Conservation (phyloP, 1,140 invertebrate genomes). For the Lanistes nyassanus region DNA sequence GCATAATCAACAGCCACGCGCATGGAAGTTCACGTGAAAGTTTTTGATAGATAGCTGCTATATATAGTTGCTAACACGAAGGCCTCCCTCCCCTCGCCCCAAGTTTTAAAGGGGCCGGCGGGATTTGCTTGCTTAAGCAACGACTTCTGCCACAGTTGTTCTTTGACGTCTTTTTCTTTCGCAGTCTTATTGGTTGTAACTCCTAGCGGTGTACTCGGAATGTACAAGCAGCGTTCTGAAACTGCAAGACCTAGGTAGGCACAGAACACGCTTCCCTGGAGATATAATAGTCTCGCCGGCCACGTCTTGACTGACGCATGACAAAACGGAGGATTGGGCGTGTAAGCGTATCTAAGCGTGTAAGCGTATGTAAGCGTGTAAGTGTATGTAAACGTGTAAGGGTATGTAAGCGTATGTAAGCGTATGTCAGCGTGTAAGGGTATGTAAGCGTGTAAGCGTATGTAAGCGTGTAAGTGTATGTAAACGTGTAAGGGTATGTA, state of each 20-base stretch:
- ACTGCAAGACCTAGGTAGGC: neutral
- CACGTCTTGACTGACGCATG: neutral
- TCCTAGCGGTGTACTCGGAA: neutral
- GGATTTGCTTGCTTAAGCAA: too few species aligned
- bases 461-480: neutral
- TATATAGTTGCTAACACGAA: too few species aligned
- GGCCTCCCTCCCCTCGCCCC: too few species aligned
- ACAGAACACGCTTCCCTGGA: neutral
- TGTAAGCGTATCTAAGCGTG: conserved; percentile 4
- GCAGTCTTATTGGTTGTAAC: neutral
- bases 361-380: neutral
- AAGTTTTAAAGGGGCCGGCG: too few species aligned
- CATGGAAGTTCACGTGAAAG: too few species aligned
- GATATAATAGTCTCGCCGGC: neutral
- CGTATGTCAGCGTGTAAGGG: neutral
- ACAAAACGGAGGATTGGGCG: neutral
- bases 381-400: neutral
- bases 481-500: neutral
- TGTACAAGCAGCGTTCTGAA: neutral
- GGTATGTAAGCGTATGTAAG: neutral
- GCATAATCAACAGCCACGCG: too few species aligned
- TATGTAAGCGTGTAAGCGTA: too few species aligned
- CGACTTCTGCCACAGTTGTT: too few species aligned
- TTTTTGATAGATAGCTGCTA: too few species aligned
- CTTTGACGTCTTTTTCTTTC: neutral